Evolutionary conservation across 2,797 vertebrate species (phyloP).

Genomic region (Epinephelus awoara): DNA sequence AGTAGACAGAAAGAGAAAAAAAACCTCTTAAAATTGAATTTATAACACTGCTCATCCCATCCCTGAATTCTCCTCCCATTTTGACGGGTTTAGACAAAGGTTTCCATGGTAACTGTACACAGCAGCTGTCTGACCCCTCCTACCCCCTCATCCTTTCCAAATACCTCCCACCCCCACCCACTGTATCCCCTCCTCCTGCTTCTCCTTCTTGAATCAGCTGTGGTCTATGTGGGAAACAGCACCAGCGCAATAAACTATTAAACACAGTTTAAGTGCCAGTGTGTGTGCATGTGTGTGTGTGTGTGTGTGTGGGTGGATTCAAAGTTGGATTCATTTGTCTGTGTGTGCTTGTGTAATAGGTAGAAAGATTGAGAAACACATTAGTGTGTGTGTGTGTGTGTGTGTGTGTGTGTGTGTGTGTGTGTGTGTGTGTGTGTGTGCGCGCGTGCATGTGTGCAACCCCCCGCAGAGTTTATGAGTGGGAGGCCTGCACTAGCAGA

Average conservation of each 20-base stretch:
- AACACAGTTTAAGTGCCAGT: conserved; percentile 45
- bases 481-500: conserved; percentile 64
- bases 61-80: conserved; percentile 39
- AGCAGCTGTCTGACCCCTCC: conserved; percentile 69
- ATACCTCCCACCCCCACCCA: conserved; percentile 39
- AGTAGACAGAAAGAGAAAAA: background rate
- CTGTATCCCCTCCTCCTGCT: conserved; percentile 30
- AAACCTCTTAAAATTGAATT: conserved; percentile 9
- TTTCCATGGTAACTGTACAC: conserved; percentile 84
- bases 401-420: too few relatives aligned
- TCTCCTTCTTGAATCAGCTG: conserved; percentile 55
- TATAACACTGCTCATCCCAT: conserved; percentile 2
- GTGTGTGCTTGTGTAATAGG: conserved; percentile 35
- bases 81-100: conserved; percentile 79
- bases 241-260: conserved; percentile 66
- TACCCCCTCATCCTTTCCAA: conserved; percentile 30
- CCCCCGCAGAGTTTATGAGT: conserved; percentile 62
- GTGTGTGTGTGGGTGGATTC: conserved; percentile 25
- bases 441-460: conserved; percentile 20
- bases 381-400: conserved; percentile 27
- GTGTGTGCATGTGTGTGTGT: conserved; percentile 24
- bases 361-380: conserved; percentile 55
- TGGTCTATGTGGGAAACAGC: conserved; percentile 43
- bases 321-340: conserved; percentile 27
- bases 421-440: background rate